Conservation (phyloP, 2,888 invertebrate species). For the Linnaemya vulpina region DNA sequence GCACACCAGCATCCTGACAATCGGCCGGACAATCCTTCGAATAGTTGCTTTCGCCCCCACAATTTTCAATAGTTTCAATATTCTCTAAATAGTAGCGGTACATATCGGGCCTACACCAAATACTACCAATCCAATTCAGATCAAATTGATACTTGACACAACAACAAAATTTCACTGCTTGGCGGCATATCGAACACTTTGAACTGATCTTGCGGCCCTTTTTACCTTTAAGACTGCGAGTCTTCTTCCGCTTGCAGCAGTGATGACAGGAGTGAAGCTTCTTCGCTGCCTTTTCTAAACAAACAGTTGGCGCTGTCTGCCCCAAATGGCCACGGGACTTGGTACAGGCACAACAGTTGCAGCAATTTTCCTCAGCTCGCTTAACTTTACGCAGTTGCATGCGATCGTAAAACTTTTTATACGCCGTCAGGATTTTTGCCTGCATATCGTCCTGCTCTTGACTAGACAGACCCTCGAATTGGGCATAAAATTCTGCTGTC, state of each 20-base stretch:
- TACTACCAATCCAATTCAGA: conserved; percentile 79
- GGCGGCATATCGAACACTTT: conserved; percentile 79
- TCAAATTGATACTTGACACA: conserved; percentile 78
- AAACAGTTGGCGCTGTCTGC: conserved; percentile 76
- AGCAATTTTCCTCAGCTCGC: conserved; percentile 78
- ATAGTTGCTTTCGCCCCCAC: neutral
- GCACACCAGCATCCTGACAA: neutral
- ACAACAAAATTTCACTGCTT: conserved; percentile 76
- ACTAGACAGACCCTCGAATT: conserved; percentile 79
- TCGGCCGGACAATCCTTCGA: neutral
- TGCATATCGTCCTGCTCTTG: conserved; percentile 78
- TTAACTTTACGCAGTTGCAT: conserved; percentile 77
- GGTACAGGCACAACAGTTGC: conserved; percentile 80
- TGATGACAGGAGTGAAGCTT: conserved; percentile 76
- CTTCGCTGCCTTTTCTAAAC: conserved; percentile 69
- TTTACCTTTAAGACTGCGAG: conserved; percentile 75
- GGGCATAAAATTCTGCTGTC: conserved; percentile 78
- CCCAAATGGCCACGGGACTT: conserved; percentile 79
- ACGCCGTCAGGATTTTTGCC: conserved; percentile 78
- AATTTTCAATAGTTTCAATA: conserved; percentile 72
- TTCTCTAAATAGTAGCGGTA: conserved; percentile 78
- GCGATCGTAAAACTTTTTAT: conserved; percentile 80
- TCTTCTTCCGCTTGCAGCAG: conserved; percentile 77
- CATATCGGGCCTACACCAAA: conserved; percentile 79
- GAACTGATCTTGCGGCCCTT: conserved; percentile 72